These are phyloP conservation scores for Pampusana beccarii DNA, from an alignment of 2,113 vertebrate genomes.

Conservation along the genomic window DNA sequence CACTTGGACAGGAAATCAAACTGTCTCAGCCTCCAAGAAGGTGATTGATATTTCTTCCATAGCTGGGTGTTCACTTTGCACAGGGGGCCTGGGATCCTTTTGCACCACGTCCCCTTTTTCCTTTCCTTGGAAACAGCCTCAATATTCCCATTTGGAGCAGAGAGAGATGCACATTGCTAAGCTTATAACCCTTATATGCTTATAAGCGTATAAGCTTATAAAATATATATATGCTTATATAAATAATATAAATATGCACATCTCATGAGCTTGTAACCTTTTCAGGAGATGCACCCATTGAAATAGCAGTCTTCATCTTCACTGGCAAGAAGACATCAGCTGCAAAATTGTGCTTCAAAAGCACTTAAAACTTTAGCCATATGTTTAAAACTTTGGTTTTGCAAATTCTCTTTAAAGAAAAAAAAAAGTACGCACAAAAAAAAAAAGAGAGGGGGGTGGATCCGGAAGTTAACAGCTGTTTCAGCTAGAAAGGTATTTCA, in stretches of 20 bases:
- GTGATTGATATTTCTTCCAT: slow-evolving; percentile 1
- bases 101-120: background rate
- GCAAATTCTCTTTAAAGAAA: background rate
- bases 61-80: background rate
- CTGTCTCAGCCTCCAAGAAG: background rate
- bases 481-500: slow-evolving; percentile 44
- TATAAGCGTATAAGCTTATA: no score
- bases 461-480: slow-evolving; percentile 41
- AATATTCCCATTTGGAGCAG: background rate
- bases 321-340: background rate
- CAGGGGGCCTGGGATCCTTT: background rate
- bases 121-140: background rate
- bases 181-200: no score
- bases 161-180: background rate
- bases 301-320: background rate
- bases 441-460: background rate
- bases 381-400: slow-evolving; percentile 41
- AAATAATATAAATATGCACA: background rate
- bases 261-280: background rate
- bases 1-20: background rate
- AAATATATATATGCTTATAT: no score
- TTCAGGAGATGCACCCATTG: background rate
- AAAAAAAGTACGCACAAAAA: background rate
- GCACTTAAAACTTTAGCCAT: background rate
- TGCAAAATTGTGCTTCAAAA: slow-evolving; percentile 29